Base-by-base conservation (phyloP, 2,113 vertebrate species). In the Semnornis frantzii region DNA sequence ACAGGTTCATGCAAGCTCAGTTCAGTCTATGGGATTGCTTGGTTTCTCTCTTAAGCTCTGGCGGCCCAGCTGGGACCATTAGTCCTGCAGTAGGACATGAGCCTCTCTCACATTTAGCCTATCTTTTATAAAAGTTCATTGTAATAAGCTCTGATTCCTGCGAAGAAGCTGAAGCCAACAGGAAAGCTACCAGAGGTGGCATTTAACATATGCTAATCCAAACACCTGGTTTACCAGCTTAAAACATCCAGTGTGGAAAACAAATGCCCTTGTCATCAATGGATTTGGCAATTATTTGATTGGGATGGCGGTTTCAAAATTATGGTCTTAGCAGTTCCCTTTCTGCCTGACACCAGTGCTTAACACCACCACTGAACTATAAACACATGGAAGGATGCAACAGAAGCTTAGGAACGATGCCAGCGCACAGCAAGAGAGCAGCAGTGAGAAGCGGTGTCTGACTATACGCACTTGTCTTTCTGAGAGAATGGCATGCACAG, bases 391-490 rank as follows among this genome's bases (percentile, higher is more conserved):
- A 68, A 84, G 60, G 86, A 64, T 52, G 79, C 24, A 59, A 89
- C 5, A 1, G 39, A 89, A 82, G 64, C 82, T 66, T 60, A 58
- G 95, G 70, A 97, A 92, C 20, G 74, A 85, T 79, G 96, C 60
- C 31, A 88, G 96, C 23, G 31, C 92, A 82, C 76, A 93, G 93
- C 50, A 6, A 52, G 82, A 79, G 15, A 79, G 95, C 27, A 73
- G 82, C 73, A 37, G 75, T 12, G 69, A 91, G 87, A 55, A 94
- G 95, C 77, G 3, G 95, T 57, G 90, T 95, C 90, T 93, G 89
- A 95, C 97, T 52, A 98, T 98, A 98, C 98, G 98, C 98, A 98
- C 98, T 96, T 97, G 98, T 97, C 94, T 92, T 97, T 88, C 73
- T 95, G 92, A 97, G 97, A 97, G 97, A 97, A 95, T 93, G 97